These are phyloP conservation scores for Toxonevra muliebris DNA, from an alignment of 2,888 invertebrate species.

Conservation along the genomic window DNA sequence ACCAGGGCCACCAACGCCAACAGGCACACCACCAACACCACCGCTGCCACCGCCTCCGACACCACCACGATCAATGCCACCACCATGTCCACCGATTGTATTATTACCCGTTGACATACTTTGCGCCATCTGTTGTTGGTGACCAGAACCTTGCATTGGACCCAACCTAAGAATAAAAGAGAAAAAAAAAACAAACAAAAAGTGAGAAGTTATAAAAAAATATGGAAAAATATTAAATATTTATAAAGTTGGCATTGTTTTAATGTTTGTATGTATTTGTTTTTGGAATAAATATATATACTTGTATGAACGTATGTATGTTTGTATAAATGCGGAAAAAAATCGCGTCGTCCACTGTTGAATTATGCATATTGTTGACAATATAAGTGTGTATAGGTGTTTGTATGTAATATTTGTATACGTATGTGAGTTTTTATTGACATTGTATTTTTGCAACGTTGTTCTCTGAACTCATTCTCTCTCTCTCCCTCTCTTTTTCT, in stretches of 20 bases:
- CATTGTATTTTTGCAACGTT: no score
- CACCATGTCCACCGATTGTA: slow-evolving; percentile 64
- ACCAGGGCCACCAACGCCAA: slow-evolving; percentile 50
- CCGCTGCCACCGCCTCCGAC: slow-evolving; percentile 48
- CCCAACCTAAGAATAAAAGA: slow-evolving; percentile 58
- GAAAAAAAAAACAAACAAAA: slow-evolving; percentile 23
- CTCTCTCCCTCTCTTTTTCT: no score
- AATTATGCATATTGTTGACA: slow-evolving; percentile 43
- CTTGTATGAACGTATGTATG: slow-evolving; percentile 5
- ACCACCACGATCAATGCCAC: slow-evolving; percentile 60
- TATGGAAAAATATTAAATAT: slow-evolving; percentile 22
- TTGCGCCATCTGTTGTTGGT: slow-evolving; percentile 65
- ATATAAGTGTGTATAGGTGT: slow-evolving; percentile 40
- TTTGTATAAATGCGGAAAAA: slow-evolving; percentile 34
- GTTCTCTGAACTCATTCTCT: no score
- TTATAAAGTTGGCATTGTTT: slow-evolving; percentile 13
- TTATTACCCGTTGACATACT: slow-evolving; percentile 72
- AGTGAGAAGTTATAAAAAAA: slow-evolving; percentile 30
- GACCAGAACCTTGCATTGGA: slow-evolving; percentile 58
- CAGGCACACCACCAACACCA: slow-evolving; percentile 47
- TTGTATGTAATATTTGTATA: no score
- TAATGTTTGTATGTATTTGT: neutral
- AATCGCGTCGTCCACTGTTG: slow-evolving; percentile 43
- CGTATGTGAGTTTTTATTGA: no score
- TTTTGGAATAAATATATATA: slow-evolving; percentile 5